Base-by-base conservation (phyloP, 2,888 invertebrate species). In the Phasia obesa region DNA sequence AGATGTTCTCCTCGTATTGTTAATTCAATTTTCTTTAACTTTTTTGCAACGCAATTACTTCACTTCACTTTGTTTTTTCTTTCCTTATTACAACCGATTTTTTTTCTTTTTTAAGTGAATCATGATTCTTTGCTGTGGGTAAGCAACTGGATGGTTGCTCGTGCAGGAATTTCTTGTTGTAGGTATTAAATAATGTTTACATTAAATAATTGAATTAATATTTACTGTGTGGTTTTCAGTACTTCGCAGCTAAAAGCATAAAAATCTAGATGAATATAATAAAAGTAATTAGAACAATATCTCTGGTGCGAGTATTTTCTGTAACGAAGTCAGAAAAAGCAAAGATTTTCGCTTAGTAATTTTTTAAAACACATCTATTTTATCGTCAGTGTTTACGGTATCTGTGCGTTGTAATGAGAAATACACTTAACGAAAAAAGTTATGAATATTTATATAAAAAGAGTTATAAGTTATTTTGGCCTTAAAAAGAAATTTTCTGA, bases 181-280 rank as follows among this genome's bases (percentile, higher is more conserved):
- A 79, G 73, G 65, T 73, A 67, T 60, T 67, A 83, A 77, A 77
- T 86, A 82, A 87, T 89, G 88, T 88, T 90, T 88, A 87, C 88
- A 89, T 89, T 87, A 86, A 88, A 89, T 89, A 89, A 89, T 89
- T 89, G 88, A 89, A 89, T 89, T 90, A 89, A 90, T 90, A 89
- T 89, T 88, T 90, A 88, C 89, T 90, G 88, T 90, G 89, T 89
- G 90, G 89, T 89, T 89, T 90, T 88, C 89, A 89, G 88, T 87
- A 87, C 90, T 88, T 88, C 84, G 85, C 86, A 88, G 89, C 90
- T 90, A 89, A 88, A 87, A 87, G 79, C 55, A 83, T 60, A 81
- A 60, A 44, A 77, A 69, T 81, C 71, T 42, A 25, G 11, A 51
- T 49, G 69, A 70, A 69, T 31, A 51, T 27, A 67, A 51, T 53